Conservation (phyloP, 2,113 vertebrate genomes). For the Psilopsiagon aymara region DNA sequence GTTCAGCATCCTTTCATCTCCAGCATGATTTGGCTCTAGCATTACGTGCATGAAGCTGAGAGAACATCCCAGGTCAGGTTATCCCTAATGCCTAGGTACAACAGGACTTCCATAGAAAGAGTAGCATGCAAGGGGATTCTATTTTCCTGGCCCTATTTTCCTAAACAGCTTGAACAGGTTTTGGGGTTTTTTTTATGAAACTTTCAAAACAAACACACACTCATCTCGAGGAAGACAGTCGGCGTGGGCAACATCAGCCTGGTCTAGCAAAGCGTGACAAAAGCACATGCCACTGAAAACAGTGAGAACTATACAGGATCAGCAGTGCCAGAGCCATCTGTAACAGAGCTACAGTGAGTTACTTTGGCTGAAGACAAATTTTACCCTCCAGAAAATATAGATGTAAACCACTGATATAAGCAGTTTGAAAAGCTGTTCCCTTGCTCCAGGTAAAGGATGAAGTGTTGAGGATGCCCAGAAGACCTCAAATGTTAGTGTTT, state of each 20-base stretch:
- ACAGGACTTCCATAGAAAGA: neutral
- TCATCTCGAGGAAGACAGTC: neutral
- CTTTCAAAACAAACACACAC: neutral
- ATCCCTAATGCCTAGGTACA: neutral
- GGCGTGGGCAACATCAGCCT: neutral
- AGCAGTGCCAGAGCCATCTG: neutral
- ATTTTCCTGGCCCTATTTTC: neutral
- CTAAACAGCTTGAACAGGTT: neutral
- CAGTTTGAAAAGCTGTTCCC: slow-evolving; percentile 27
- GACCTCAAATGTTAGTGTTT: neutral
- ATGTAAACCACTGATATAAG: neutral
- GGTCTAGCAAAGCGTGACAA: neutral
- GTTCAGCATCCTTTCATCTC: neutral
- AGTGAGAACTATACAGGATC: neutral
- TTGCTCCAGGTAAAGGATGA: neutral
- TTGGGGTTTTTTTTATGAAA: neutral
- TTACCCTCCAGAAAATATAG: neutral
- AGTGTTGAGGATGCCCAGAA: neutral
- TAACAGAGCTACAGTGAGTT: neutral
- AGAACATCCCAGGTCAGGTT: neutral
- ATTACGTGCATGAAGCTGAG: neutral
- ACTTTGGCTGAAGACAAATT: neutral
- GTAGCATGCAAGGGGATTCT: neutral
- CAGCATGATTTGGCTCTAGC: neutral
- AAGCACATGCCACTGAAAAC: neutral